A percentile compares a stretch with the other conserved stretches of the same genome.
phyloP scores from a whole-genome alignment of 2,888 invertebrate species.

The Acanthosepion esculentum region DNA sequence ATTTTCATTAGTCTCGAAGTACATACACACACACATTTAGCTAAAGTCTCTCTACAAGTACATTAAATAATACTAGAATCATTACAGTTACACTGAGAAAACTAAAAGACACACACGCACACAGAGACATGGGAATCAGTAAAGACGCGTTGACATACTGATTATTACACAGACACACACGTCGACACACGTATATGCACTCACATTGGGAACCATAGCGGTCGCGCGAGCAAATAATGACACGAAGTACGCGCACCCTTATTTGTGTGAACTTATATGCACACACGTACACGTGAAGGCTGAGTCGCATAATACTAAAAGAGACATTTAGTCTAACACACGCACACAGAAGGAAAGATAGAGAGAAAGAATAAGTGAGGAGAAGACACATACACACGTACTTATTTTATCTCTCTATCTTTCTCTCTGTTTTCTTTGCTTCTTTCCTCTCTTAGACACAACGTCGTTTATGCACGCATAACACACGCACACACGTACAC shows the following conservation, averaged over 20 bases:
- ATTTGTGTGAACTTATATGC: neutral
- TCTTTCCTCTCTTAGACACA: no score
- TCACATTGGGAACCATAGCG: neutral
- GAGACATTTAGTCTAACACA: neutral
- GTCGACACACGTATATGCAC: neutral
- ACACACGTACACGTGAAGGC: neutral
- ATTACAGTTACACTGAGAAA: neutral
- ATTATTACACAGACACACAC: neutral
- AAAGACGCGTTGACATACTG: no score
- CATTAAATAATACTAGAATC: neutral
- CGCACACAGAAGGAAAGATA: neutral
- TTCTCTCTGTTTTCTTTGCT: neutral
- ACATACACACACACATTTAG: neutral
- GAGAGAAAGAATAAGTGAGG: no score
- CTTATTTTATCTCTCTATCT: neutral
- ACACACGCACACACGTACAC: no score
- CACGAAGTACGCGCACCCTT: neutral
- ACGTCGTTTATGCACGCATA: no score
- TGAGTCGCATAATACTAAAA: neutral
- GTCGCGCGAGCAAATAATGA: no score
- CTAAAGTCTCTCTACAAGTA: neutral
- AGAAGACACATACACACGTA: neutral
- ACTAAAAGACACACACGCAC: neutral
- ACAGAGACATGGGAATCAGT: neutral
- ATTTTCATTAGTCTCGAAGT: neutral